Base-by-base conservation (phyloP, 2,113 vertebrate species). In the Sprattus sprattus region DNA sequence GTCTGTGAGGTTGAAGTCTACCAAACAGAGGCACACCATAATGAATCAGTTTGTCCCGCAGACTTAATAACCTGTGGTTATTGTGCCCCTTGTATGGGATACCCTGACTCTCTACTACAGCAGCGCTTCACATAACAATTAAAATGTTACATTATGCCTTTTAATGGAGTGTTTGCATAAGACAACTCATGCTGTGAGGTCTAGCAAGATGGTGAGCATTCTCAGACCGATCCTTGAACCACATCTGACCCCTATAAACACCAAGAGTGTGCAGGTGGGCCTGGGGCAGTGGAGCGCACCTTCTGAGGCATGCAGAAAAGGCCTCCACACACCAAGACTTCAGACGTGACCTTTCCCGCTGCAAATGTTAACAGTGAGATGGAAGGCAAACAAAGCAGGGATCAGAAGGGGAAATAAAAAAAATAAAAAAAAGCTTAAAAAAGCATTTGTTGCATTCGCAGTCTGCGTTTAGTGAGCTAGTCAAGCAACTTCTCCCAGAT, bases 181-280 rank as follows among this genome's bases (percentile, higher is more conserved):
- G 71, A 13, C 80, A 81, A 28, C 25, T 16, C 81, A 44, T 75
- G 54, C 60, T 46, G n/a, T 71, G 85, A 71, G 54, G 45, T 64
- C 54, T 87, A 88, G 90, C 83, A 88, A 89, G 89, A 85, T 88
- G 84, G 89, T 88, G 87, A 82, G 85, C 84, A 85, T 92, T 91
- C 88, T 88, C 75, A 50, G 84, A 84, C 84, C 87, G 91, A 87
- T 89, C 91, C 89, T 71, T 92, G 91, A 94, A 91, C 91, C 90
- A 88, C 87, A 0, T 15, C 75, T 93, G 88, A 94, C 91, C 91
- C 89, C 89, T 46, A 54, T 90, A 91, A 92, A 92, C 87, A 88
- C 90, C 84, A 52, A 52, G 60, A 81, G 82, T 28, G 82, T 47
- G 64, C 82, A 39, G 71, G 85, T 82, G 64, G 82, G 88, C 87